Evolutionary conservation across 1,140 invertebrate species (phyloP).

Genomic region (Aphaenogaster rudis): DNA sequence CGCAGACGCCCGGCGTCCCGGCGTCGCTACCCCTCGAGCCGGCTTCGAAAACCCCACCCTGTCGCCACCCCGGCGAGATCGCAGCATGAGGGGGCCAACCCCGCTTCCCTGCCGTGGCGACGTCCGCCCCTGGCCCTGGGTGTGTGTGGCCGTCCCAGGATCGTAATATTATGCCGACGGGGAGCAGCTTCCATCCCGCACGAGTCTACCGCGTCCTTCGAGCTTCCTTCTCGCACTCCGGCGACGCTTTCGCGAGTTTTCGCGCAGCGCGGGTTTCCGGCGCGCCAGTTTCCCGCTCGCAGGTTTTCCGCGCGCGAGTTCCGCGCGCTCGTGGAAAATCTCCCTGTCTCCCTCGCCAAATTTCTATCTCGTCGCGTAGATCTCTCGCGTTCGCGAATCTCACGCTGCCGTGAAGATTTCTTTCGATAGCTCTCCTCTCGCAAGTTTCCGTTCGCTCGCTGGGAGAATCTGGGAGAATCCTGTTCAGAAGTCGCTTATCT

Average conservation of each 20-base stretch:
- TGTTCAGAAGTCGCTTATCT: not conserved
- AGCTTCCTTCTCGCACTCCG: conserved; percentile 58
- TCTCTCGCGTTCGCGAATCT: not conserved
- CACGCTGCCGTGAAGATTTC: not conserved
- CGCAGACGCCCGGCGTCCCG: conserved; percentile 78
- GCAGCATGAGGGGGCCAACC: conserved; percentile 68
- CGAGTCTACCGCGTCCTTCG: conserved; percentile 56
- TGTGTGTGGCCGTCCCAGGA: conserved; percentile 69
- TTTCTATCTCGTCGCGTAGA: not conserved
- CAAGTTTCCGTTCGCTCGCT: not conserved
- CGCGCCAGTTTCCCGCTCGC: conserved; percentile 65
- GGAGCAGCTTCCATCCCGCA: conserved; percentile 73
- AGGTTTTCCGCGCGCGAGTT: conserved; percentile 37
- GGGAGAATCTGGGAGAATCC: not conserved
- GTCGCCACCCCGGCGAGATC: conserved; percentile 56
- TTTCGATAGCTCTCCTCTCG: not conserved
- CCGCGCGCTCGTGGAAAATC: not conserved
- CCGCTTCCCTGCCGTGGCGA: conserved; percentile 69
- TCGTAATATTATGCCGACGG: conserved; percentile 76
- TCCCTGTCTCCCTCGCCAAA: not conserved
- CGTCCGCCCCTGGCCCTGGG: conserved; percentile 76
- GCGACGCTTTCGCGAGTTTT: conserved; percentile 31
- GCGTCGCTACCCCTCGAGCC: conserved; percentile 67
- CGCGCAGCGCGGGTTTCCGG: conserved; percentile 28
- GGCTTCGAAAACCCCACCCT: conserved; percentile 72